A percentile compares a stretch with the other conserved stretches of the same genome.
Evolutionary conservation across 2,888 invertebrate genomes (phyloP).

Genomic region (Thera britannica): DNA sequence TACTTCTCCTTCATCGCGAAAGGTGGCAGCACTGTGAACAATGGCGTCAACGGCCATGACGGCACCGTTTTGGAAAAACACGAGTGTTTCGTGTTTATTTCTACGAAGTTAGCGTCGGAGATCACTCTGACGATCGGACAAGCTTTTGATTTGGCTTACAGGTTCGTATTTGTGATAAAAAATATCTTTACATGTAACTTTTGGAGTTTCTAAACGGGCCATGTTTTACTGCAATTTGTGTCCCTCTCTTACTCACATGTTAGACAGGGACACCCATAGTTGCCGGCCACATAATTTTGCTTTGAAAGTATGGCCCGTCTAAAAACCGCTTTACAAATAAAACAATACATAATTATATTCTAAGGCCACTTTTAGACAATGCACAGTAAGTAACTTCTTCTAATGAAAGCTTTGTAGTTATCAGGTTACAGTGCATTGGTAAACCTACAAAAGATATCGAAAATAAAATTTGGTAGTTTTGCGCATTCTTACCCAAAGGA

Average conservation of each 20-base stretch:
- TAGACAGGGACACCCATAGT: too few relatives aligned
- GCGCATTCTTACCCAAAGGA: too few relatives aligned
- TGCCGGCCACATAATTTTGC: too few relatives aligned
- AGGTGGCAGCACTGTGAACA: slow-evolving; percentile 70
- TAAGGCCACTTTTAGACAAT: neutral
- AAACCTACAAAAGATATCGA: too few relatives aligned
- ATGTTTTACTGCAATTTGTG: too few relatives aligned
- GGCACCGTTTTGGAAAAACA: slow-evolving; percentile 88
- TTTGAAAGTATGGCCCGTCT: too few relatives aligned
- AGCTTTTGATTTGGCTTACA: slow-evolving; percentile 98
- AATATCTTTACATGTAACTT: neutral
- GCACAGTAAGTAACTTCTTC: neutral
- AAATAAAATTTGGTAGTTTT: too few relatives aligned
- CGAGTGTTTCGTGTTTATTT: slow-evolving; percentile 98
- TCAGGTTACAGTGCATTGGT: too few relatives aligned
- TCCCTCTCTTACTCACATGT: too few relatives aligned
- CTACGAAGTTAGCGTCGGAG: slow-evolving; percentile 98
- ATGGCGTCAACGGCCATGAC: slow-evolving; percentile 73
- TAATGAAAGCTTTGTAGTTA: too few relatives aligned
- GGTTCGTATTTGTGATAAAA: slow-evolving; percentile 54
- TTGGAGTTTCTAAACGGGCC: too few relatives aligned
- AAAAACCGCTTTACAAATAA: too few relatives aligned
- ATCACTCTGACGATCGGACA: slow-evolving; percentile 99
- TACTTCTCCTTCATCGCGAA: slow-evolving; percentile 98
- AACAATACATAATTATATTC: neutral